phyloP scores from a whole-genome alignment of 2,113 vertebrate species.

The Gasterosteus aculeatus region DNA sequence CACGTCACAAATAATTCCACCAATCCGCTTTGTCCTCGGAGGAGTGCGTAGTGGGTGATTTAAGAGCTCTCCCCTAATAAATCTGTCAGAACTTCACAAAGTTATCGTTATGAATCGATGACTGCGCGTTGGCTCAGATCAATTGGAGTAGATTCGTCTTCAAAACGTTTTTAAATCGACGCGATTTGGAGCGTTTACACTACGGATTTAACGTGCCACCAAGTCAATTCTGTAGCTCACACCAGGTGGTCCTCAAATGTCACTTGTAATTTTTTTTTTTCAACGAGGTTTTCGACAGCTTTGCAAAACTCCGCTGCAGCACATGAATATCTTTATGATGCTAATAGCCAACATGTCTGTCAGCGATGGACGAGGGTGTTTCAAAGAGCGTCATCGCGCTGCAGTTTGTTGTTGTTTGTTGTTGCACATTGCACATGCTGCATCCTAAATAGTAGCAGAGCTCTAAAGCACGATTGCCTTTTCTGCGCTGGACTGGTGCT shows the following conservation, averaged over 20 bases:
- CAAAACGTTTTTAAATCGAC: slow-evolving; percentile 48
- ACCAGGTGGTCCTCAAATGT: slow-evolving; percentile 45
- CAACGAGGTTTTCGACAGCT: not conserved
- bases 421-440: slow-evolving; percentile 13
- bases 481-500: slow-evolving; percentile 14
- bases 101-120: slow-evolving; percentile 80
- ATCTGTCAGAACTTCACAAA: slow-evolving; percentile 81
- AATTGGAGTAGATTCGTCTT: slow-evolving; percentile 54
- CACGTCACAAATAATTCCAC: slow-evolving; percentile 36
- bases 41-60: slow-evolving; percentile 68
- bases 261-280: slow-evolving; percentile 27
- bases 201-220: slow-evolving; percentile 48
- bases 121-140: slow-evolving; percentile 59
- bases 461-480: not conserved
- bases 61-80: slow-evolving; percentile 75
- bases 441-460: slow-evolving; percentile 15
- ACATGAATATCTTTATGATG: slow-evolving; percentile 2
- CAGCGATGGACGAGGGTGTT: slow-evolving; percentile 1
- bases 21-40: slow-evolving; percentile 68
- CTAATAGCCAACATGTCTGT: not conserved
- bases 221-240: slow-evolving; percentile 28
- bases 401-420: not conserved
- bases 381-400: not conserved
- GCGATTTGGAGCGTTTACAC: slow-evolving; percentile 50
- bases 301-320: not conserved